Conservation (phyloP, 2,113 vertebrate species). For the Pteropus alecto region DNA sequence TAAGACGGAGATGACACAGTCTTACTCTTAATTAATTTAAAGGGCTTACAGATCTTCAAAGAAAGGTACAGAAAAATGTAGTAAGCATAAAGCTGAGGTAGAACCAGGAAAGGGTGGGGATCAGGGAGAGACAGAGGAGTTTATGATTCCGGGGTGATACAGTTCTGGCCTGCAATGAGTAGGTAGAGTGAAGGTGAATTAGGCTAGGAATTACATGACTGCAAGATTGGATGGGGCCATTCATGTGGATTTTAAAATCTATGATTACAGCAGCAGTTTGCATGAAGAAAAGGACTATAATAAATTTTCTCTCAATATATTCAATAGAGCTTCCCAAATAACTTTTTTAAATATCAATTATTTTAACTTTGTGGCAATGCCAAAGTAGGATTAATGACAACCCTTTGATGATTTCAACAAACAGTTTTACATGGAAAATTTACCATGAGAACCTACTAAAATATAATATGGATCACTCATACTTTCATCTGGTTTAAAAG, state of each 20-base stretch:
- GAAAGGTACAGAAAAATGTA: background rate
- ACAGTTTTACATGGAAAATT: background rate
- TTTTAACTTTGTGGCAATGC: background rate
- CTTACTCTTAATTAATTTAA: background rate
- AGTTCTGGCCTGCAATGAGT: background rate
- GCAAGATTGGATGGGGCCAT: background rate
- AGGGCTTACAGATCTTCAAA: background rate
- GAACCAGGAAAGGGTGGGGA: background rate
- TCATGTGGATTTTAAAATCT: background rate
- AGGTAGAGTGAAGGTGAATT: background rate
- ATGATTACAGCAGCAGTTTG: background rate
- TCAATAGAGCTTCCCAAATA: background rate
- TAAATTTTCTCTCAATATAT: background rate
- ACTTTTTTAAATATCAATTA: background rate
- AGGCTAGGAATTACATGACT: background rate
- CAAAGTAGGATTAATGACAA: conserved; percentile 37
- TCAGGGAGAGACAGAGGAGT: background rate
- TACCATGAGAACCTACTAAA: background rate
- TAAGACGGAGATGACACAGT: background rate
- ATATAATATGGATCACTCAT: background rate
- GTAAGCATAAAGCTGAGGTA: background rate
- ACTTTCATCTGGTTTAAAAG: conserved; percentile 41
- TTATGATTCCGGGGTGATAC: background rate
- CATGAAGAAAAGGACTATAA: background rate
- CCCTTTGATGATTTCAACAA: conserved; percentile 41